Base-by-base conservation (phyloP, 2,888 invertebrate species). In the Thecocarcelia acutangulata region DNA sequence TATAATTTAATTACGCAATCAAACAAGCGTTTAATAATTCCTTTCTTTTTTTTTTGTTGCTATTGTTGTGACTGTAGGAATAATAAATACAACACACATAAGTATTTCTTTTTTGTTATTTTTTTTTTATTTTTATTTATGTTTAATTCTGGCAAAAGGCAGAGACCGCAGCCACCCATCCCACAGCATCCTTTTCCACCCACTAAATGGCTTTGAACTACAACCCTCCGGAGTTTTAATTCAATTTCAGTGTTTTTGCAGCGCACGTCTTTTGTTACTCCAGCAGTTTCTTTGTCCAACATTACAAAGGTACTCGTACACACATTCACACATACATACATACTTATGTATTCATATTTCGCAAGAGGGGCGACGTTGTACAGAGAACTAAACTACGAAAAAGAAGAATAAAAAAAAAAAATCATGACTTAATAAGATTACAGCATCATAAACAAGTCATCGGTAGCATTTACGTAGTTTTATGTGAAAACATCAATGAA, bases 1-100 rank as follows among this genome's bases (percentile, higher is more conserved):
- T 82, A 84, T 85, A 85, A 85, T 84, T 85, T 84, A 84, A 85
- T 85, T 84, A 85, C 81, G 78, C 84, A 85, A 85, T 85, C 85
- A 85, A 85, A 84, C 84, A 85, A 85, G 85, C 85, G 84, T 85
- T 85, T 84, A 85, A 85, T 84, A 84, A 84, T 83, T 83, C 82
- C 80, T 83, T 33, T 33, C 33, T 33, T 33, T 33, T 33, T 33
- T 33, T 33, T 33, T 78, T 78, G 81, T 73, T 68, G 61, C 79
- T 69, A 81, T 78, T 84, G 80, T 80, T 77, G 76, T 76, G 84
- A 80, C 83, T 78, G 52, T 46, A 59, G 58, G 59, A 78, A 78
- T 72, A 78, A 77, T 70, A 77, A 63, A 77, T 33, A 33, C n/a
- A n/a, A n/a, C n/a, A n/a, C n/a, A n/a, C 33, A 33, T 64, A 12